These are phyloP conservation scores for Cryptocephalus primarius DNA, from an alignment of 2,888 invertebrate species.

Conservation along the genomic window DNA sequence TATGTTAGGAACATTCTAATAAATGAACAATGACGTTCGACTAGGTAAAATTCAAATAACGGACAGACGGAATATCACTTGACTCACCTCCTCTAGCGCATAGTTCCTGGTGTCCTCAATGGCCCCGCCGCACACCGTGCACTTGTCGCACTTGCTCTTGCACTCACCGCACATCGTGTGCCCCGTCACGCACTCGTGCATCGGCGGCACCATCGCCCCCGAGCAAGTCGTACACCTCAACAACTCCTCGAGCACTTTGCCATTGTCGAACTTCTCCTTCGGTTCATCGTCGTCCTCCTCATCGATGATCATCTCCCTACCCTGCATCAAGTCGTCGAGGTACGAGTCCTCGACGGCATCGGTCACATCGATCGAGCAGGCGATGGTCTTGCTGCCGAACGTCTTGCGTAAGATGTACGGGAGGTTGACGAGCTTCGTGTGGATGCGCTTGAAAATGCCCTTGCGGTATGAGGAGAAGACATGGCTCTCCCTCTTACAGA, in stretches of 20 bases:
- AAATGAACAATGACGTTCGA: no score
- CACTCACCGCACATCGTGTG: constrained; percentile 12
- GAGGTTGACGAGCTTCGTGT: constrained; percentile 7
- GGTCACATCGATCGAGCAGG: constrained; percentile 7
- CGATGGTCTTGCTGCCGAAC: constrained; percentile 2
- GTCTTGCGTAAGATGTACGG: constrained; percentile 7
- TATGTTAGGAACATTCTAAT: no score
- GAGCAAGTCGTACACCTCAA: constrained; percentile 9
- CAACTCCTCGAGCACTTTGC: constrained; percentile 2
- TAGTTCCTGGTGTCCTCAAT: constrained; percentile 12
- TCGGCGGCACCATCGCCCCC: constrained; percentile 8
- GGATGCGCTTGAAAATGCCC: constrained; percentile 8
- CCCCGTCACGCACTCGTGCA: constrained; percentile 11
- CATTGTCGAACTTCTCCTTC: constrained; percentile 1
- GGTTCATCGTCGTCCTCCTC: constrained; percentile 10
- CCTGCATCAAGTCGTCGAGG: constrained; percentile 7
- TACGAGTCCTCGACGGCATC: constrained; percentile 9
- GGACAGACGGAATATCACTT: no score
- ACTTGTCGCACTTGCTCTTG: constrained; percentile 6
- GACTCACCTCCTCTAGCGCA: constrained; percentile 8
- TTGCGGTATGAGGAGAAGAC: constrained; percentile 1
- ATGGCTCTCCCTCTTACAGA: constrained; percentile 8
- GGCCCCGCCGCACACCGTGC: constrained; percentile 7
- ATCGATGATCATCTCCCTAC: constrained; percentile 11
- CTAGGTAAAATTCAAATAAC: no score